These are phyloP conservation scores for Noctilio leporinus DNA, from an alignment of 2,113 vertebrate species.

Conservation along the genomic window DNA sequence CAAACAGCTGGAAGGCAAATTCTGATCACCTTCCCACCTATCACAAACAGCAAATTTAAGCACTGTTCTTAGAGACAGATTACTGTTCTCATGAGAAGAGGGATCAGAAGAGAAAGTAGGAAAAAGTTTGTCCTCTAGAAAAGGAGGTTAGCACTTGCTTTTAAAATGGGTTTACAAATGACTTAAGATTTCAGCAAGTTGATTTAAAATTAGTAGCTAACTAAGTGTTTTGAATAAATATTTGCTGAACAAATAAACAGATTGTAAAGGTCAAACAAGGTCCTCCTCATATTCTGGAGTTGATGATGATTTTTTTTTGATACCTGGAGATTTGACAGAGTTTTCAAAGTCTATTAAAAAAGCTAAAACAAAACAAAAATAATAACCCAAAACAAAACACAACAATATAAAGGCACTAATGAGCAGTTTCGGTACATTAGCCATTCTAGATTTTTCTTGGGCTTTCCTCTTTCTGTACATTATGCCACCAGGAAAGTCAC, in stretches of 20 bases:
- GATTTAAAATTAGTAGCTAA: conserved; percentile 66
- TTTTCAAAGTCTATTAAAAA: conserved; percentile 18
- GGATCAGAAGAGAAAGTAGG: background rate
- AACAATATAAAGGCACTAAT: background rate
- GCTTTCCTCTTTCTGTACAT: conserved; percentile 21
- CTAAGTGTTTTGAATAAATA: conserved; percentile 57
- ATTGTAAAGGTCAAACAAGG: conserved; percentile 39
- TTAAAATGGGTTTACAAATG: conserved; percentile 57
- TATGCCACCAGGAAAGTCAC: conserved; percentile 10
- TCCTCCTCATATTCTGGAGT: background rate
- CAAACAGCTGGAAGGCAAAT: background rate
- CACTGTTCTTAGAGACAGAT: background rate
- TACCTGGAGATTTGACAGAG: background rate
- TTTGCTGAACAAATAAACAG: conserved; percentile 58
- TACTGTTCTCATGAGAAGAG: background rate
- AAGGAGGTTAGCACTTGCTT: conserved; percentile 10
- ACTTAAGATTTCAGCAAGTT: conserved; percentile 52
- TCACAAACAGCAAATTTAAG: background rate
- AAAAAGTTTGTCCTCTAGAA: conserved; percentile 1
- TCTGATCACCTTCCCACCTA: background rate
- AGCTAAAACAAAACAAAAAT: conserved; percentile 10
- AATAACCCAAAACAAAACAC: too few relatives aligned
- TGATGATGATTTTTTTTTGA: background rate
- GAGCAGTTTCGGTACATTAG: background rate
- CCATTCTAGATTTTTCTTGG: background rate